phyloP scores from a whole-genome alignment of 1,140 invertebrate species.

The Panulirus ornatus region DNA sequence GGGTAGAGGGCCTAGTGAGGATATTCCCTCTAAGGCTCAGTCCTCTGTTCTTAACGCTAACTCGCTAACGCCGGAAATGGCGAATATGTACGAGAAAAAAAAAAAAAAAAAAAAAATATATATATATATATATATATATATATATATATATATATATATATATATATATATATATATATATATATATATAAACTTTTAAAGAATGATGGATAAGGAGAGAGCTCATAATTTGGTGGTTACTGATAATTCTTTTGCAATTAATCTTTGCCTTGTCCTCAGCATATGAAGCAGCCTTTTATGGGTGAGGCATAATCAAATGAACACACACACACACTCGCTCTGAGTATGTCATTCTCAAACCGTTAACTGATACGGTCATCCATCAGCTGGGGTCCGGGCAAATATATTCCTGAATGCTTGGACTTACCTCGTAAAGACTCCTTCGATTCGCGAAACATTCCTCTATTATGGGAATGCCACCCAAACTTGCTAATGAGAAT shows the following conservation, averaged over 20 bases:
- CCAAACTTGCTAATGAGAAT: neutral
- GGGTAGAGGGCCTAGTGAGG: no score
- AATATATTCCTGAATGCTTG: neutral
- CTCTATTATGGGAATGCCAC: neutral
- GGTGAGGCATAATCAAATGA: conserved; percentile 15
- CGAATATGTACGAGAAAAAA: no score
- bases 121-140: no score
- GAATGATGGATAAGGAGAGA: neutral
- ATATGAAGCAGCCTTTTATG: conserved; percentile 7
- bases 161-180: neutral
- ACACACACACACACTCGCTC: neutral
- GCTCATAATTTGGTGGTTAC: neutral
- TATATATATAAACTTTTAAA: neutral
- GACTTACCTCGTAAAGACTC: neutral
- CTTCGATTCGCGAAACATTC: neutral
- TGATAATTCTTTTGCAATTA: neutral
- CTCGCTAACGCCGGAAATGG: no score
- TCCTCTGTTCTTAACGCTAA: no score
- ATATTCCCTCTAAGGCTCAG: no score
- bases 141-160: neutral
- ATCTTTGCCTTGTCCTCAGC: neutral
- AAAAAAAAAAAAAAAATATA: conserved; percentile 20
- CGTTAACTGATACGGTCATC: neutral
- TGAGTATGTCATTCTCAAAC: neutral
- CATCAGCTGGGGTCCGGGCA: neutral